Evolutionary conservation across 2,113 vertebrate species (phyloP).

Genomic region (Donacobius atricapilla): DNA sequence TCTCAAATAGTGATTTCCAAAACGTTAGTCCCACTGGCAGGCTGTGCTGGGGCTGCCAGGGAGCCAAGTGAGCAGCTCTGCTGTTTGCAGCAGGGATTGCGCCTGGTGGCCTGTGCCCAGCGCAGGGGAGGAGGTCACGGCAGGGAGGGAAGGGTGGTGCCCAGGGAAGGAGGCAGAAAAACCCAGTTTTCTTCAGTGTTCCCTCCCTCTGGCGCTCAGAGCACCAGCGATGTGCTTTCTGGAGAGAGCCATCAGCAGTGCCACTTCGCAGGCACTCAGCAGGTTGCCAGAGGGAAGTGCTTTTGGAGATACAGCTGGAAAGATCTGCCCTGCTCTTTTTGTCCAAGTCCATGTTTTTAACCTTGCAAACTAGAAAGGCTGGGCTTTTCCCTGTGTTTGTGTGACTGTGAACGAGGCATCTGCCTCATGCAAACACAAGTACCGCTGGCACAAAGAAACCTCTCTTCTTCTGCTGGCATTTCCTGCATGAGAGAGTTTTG

Average conservation of each 20-base stretch:
- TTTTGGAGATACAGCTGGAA: neutral
- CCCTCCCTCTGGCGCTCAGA: neutral
- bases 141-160: neutral
- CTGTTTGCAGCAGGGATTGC: neutral
- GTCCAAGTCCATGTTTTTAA: neutral
- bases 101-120: neutral
- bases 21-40: neutral
- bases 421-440: neutral
- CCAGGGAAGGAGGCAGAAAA: neutral
- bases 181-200: neutral
- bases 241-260: neutral
- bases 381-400: neutral
- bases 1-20: neutral
- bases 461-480: neutral
- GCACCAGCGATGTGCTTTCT: accelerated
- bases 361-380: neutral
- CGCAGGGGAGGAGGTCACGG: accelerated
- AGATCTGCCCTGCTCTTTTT: neutral
- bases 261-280: neutral
- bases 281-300: neutral
- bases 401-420: neutral
- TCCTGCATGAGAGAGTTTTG: neutral
- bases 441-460: accelerated
- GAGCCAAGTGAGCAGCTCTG: neutral
- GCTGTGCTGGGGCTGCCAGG: neutral